Conservation (phyloP, 2,797 vertebrate species). For the Brotogeris chrysoptera region DNA sequence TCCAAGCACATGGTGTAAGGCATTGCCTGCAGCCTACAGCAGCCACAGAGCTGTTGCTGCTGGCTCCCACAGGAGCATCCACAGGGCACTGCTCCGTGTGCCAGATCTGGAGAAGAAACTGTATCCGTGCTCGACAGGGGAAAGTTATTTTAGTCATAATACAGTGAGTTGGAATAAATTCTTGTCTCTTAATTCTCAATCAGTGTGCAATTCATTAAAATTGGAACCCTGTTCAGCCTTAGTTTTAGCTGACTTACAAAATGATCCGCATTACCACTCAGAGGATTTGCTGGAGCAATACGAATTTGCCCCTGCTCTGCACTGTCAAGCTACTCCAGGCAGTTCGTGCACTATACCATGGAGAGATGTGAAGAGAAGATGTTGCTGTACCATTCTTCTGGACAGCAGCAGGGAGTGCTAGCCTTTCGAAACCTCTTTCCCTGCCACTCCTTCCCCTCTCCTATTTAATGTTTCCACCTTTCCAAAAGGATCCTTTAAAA, state of each 20-base stretch:
- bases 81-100: accelerated
- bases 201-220: not conserved
- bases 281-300: not conserved
- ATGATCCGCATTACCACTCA: not conserved
- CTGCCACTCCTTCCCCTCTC: not conserved
- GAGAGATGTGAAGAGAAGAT: not conserved
- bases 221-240: not conserved
- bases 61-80: not conserved
- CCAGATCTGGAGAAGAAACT: not conserved
- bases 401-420: not conserved
- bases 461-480: not conserved
- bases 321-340: not conserved
- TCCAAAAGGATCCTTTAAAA: not conserved
- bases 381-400: not conserved
- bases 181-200: not conserved
- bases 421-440: not conserved
- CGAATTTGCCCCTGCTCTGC: not conserved
- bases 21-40: not conserved
- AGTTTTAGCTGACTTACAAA: not conserved
- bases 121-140: not conserved
- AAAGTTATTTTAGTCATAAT: not conserved
- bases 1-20: accelerated
- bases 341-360: accelerated
- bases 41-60: not conserved
- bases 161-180: not conserved